phyloP scores from a whole-genome alignment of 2,888 invertebrate species.

The Punctoribates punctum region DNA sequence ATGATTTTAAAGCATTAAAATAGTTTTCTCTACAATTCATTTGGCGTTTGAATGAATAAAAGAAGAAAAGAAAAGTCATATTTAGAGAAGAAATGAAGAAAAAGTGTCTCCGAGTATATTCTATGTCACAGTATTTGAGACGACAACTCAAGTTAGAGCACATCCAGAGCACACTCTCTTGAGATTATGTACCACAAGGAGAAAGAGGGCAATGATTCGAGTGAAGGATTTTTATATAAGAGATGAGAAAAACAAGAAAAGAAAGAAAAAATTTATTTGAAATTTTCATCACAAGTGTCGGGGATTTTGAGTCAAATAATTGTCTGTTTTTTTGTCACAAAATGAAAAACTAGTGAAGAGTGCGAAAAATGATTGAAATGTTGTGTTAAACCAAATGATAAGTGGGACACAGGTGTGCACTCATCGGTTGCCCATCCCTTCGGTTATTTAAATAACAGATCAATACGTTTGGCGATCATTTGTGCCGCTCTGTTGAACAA shows the following conservation, averaged over 20 bases:
- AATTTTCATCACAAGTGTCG: no score
- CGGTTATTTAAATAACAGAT: not conserved
- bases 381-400: not conserved
- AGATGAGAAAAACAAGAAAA: no score
- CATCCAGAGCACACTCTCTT: not conserved
- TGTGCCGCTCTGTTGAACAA: not conserved
- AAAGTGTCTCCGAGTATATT: not conserved
- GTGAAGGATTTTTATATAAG: not conserved
- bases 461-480: not conserved
- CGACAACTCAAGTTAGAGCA: not conserved
- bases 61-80: not conserved
- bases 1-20: not conserved
- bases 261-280: no score
- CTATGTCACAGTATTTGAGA: not conserved
- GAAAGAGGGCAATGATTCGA: not conserved
- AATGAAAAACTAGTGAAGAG: no score
- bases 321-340: no score
- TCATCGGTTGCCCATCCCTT: no score
- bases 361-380: no score
- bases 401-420: not conserved
- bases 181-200: slow-evolving; percentile 29
- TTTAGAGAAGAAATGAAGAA: not conserved
- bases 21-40: not conserved
- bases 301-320: no score
- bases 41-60: not conserved